phyloP scores from a whole-genome alignment of 2,888 invertebrate species.

The Lottia gigantea region DNA sequence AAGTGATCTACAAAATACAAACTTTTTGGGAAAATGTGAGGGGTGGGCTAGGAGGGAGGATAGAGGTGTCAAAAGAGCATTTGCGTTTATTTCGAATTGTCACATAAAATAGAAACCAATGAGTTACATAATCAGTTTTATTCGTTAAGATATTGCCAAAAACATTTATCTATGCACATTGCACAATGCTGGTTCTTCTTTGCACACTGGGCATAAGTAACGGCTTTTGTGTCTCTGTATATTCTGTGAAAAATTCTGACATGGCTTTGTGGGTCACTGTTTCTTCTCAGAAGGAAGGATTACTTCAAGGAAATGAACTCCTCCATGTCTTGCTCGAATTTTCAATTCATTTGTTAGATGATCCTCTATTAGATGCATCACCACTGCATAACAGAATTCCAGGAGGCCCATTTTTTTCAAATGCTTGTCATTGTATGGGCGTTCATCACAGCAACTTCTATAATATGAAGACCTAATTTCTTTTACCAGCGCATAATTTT shows the following conservation, averaged over 20 bases:
- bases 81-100: no score
- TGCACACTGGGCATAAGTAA: constrained; percentile 8
- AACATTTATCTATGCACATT: constrained; percentile 13
- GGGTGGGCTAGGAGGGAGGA: no score
- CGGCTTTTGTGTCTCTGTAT: neutral
- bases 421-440: constrained; percentile 19
- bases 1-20: no score
- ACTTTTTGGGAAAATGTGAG: no score
- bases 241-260: constrained; percentile 9
- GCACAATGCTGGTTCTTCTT: constrained; percentile 15
- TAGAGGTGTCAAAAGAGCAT: no score
- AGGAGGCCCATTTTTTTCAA: constrained; percentile 16
- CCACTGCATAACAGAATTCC: constrained; percentile 18
- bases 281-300: constrained; percentile 16
- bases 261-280: constrained; percentile 16
- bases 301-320: constrained; percentile 7
- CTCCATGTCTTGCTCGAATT: neutral
- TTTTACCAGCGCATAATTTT: constrained; percentile 28
- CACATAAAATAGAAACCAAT: no score
- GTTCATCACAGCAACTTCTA: constrained; percentile 24
- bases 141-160: neutral
- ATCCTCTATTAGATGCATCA: constrained; percentile 13
- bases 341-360: neutral
- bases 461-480: constrained; percentile 10
- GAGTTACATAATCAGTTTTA: no score